These are phyloP conservation scores for Tauraco hartlaubi DNA, from an alignment of 2,797 vertebrate species.

Conservation along the genomic window DNA sequence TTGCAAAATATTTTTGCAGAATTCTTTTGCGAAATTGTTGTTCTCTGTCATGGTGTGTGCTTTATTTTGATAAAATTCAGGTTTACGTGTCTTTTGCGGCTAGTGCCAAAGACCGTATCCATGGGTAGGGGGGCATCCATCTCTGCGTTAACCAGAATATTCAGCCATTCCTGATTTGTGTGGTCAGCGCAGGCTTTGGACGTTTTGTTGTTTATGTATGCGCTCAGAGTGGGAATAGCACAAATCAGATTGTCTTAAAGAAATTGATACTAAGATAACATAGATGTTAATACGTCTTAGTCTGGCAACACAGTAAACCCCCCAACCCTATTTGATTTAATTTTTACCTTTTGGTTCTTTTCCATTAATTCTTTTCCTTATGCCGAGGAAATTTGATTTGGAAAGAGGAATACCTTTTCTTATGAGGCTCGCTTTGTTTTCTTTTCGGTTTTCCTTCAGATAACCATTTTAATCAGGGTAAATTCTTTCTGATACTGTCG, in stretches of 20 bases:
- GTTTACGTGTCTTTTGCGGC: background rate
- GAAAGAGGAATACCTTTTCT: background rate
- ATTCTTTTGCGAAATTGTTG: fast-evolving
- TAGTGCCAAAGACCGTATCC: background rate
- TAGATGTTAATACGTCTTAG: background rate
- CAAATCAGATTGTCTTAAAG: background rate
- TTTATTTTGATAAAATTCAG: background rate
- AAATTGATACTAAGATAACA: background rate
- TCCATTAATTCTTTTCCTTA: background rate
- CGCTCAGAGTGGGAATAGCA: background rate
- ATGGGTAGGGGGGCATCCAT: background rate
- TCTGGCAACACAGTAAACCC: background rate
- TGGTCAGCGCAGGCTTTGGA: background rate
- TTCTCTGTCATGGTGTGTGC: fast-evolving
- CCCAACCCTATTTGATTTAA: background rate
- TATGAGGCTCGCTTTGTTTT: background rate
- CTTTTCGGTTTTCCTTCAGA: background rate
- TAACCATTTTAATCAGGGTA: background rate
- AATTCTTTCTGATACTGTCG: background rate
- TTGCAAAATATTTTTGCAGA: background rate
- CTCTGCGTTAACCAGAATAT: background rate
- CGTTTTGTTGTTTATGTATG: background rate
- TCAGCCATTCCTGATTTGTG: background rate
- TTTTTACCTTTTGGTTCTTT: background rate
- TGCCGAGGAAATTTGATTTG: background rate